A percentile compares a stretch with the other conserved stretches of the same genome.
Conservation (phyloP, 2,888 invertebrate species). For the Herminia tarsipennalis region DNA sequence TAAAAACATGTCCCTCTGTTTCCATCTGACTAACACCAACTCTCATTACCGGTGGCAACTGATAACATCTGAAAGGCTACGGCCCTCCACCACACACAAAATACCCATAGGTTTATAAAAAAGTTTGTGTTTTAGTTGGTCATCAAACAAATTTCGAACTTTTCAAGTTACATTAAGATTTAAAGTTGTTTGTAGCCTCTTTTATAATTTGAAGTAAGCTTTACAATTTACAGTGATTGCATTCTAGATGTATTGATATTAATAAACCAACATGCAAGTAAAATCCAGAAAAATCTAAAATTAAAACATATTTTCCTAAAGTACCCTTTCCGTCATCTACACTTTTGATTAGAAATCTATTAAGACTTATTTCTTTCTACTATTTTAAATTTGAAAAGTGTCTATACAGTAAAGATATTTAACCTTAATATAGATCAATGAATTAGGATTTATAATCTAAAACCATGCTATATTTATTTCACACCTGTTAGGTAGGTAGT, state of each 20-base stretch:
- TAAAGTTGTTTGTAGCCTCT: background rate
- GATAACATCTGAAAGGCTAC: constrained; percentile 71
- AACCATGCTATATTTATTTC: too few species aligned
- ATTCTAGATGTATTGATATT: constrained; percentile 22
- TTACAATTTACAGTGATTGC: constrained; percentile 25
- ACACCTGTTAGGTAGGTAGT: too few species aligned
- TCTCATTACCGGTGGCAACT: constrained; percentile 72
- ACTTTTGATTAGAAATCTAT: too few species aligned
- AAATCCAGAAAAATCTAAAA: constrained; percentile 24
- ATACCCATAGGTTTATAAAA: constrained; percentile 52
- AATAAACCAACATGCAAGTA: constrained; percentile 20
- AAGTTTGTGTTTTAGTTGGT: constrained; percentile 32
- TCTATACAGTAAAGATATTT: too few species aligned
- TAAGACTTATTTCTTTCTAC: too few species aligned
- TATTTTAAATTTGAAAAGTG: too few species aligned
- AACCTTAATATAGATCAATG: too few species aligned
- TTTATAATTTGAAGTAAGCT: constrained; percentile 19
- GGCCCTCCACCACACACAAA: constrained; percentile 58
- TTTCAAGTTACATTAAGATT: constrained; percentile 4
- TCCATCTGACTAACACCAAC: constrained; percentile 72
- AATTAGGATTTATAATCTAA: too few species aligned
- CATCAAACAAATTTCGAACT: constrained; percentile 15
- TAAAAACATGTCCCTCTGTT: constrained; percentile 63
- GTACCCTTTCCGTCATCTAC: too few species aligned
- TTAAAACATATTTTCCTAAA: too few species aligned